A percentile compares a stretch with the other conserved stretches of the same genome.
phyloP scores from a whole-genome alignment of 2,797 vertebrate species.

The Microctenopoma steveboyesi region DNA sequence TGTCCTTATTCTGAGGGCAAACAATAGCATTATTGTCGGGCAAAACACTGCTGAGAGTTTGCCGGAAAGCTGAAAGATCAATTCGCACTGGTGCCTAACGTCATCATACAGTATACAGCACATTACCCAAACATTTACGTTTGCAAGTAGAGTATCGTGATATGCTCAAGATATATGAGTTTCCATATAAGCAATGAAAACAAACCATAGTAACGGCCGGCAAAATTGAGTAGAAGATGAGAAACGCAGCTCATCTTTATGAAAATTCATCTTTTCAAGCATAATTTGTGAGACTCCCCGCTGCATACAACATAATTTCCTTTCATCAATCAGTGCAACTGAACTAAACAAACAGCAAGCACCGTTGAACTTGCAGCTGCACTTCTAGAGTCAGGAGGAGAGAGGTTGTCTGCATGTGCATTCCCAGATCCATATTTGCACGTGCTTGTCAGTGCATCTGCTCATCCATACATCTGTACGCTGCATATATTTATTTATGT shows the following conservation, averaged over 20 bases:
- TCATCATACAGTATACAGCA: neutral
- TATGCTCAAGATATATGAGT: neutral
- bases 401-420: neutral
- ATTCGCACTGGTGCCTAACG: neutral
- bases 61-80: too few species aligned
- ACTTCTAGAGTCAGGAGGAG: constrained; percentile 22
- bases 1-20: constrained; percentile 1
- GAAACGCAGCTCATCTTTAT: constrained; percentile 19
- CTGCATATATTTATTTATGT: constrained; percentile 46
- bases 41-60: constrained; percentile 9
- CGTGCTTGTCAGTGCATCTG: constrained; percentile 23
- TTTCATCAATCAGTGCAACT: constrained; percentile 49
- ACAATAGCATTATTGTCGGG: neutral
- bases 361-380: constrained; percentile 43
- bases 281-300: constrained; percentile 27
- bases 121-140: neutral
- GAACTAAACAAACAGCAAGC: constrained; percentile 48
- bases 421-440: constrained; percentile 39
- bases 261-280: constrained; percentile 32
- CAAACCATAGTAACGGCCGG: neutral
- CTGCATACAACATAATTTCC: constrained; percentile 41
- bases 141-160: neutral
- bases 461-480: constrained; percentile 37
- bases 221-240: constrained; percentile 3
- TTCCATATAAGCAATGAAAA: neutral